phyloP scores from a whole-genome alignment of 2,888 invertebrate genomes.

The Chrysotoxum bicinctum region DNA sequence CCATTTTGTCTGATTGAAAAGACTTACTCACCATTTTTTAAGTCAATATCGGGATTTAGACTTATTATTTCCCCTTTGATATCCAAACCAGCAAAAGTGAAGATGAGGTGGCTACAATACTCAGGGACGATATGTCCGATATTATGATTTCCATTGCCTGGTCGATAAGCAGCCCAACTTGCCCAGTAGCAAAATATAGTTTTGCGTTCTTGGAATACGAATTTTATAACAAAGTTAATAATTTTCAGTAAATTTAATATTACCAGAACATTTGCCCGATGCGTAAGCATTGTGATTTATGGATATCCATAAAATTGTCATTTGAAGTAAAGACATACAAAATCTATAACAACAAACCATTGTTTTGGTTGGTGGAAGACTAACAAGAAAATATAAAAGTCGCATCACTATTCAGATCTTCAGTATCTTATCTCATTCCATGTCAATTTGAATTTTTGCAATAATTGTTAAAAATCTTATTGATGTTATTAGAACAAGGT shows the following conservation, averaged over 20 bases:
- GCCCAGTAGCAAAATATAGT: slow-evolving; percentile 82
- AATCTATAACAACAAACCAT: neutral
- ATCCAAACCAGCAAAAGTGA: slow-evolving; percentile 83
- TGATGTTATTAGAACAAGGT: neutral
- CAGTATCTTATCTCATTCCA: neutral
- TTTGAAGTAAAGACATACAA: neutral
- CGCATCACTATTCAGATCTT: neutral
- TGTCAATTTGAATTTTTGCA: neutral
- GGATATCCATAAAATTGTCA: neutral
- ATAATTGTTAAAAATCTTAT: neutral
- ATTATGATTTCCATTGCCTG: slow-evolving; percentile 80
- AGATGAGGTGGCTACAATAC: slow-evolving; percentile 83
- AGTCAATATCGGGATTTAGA: slow-evolving; percentile 80
- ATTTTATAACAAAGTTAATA: neutral
- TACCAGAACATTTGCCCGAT: neutral
- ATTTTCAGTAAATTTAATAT: neutral
- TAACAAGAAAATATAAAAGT: neutral
- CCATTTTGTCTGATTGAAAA: neutral
- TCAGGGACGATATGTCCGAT: slow-evolving; percentile 81
- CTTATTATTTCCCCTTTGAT: slow-evolving; percentile 80
- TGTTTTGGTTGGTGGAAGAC: neutral
- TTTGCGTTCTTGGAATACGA: slow-evolving; percentile 40
- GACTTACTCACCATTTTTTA: slow-evolving; percentile 65
- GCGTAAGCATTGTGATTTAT: neutral
- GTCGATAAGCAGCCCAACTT: slow-evolving; percentile 82